Conservation (phyloP, 64 coral and sea anemone genomes). For the Platygyra sinensis region DNA sequence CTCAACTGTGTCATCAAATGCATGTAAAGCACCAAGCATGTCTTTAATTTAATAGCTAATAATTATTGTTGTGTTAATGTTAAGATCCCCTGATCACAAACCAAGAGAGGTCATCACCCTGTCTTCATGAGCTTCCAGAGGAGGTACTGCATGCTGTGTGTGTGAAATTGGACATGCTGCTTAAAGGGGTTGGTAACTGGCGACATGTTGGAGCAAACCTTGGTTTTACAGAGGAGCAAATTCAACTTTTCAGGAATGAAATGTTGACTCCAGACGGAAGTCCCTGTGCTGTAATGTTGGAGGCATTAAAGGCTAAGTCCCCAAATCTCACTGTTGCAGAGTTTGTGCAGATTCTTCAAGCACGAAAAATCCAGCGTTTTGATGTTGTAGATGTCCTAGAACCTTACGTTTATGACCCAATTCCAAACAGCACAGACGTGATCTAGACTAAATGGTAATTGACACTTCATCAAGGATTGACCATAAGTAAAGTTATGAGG, state of each 20-base stretch:
- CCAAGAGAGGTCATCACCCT: neutral
- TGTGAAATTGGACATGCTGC: neutral
- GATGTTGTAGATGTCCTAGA: slow-evolving; percentile 21
- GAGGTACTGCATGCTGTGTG: neutral
- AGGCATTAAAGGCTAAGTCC: neutral
- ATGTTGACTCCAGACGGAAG: slow-evolving; percentile 8
- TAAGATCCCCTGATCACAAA: slow-evolving; percentile 3
- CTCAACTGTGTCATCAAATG: no score
- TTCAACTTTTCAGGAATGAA: neutral
- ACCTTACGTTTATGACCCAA: neutral
- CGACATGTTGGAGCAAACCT: neutral
- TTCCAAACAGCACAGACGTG: neutral
- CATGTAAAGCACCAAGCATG: no score
- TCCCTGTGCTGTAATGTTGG: neutral
- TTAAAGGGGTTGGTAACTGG: neutral
- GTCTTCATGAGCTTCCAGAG: neutral
- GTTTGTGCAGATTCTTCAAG: slow-evolving; percentile 17
- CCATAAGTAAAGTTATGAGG: no score
- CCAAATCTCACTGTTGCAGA: slow-evolving; percentile 26
- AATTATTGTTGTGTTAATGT: neutral
- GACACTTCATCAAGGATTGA: no score
- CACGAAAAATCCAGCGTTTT: neutral
- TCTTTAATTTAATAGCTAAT: neutral
- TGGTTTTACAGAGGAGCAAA: neutral
- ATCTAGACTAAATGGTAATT: no score